Conservation (phyloP, 2,113 vertebrate genomes). For the Chlorodrepanis virens region DNA sequence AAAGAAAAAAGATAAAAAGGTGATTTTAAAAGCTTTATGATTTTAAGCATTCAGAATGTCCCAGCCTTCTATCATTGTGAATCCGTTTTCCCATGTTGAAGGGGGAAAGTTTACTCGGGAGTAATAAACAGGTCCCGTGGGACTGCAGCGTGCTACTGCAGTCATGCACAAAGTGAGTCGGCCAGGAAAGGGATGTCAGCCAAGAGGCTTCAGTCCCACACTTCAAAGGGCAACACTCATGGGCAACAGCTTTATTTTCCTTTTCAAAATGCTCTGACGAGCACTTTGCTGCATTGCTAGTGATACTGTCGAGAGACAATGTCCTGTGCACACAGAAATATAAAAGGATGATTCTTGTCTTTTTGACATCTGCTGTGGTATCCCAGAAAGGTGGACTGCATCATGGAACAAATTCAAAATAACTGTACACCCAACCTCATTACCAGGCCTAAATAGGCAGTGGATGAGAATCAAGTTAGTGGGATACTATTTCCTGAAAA, state of each 20-base stretch:
- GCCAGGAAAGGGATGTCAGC: neutral
- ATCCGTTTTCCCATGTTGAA: slow-evolving; percentile 52
- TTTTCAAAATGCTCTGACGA: neutral
- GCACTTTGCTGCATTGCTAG: neutral
- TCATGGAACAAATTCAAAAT: neutral
- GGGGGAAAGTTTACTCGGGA: slow-evolving; percentile 20
- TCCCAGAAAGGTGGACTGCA: neutral
- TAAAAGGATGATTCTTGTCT: neutral
- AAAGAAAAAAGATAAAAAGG: neutral
- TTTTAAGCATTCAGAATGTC: slow-evolving; percentile 41
- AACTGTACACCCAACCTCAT: neutral
- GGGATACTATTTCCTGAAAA: neutral
- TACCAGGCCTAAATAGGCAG: neutral
- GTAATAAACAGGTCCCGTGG: slow-evolving; percentile 47
- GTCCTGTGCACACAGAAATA: neutral
- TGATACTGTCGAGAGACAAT: neutral
- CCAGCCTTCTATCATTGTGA: slow-evolving; percentile 3
- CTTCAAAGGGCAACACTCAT: slow-evolving; percentile 28
- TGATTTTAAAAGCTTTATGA: neutral
- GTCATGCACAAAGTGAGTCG: neutral
- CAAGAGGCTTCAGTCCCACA: neutral
- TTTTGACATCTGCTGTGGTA: neutral
- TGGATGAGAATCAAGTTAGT: neutral
- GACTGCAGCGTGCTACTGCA: slow-evolving; percentile 24
- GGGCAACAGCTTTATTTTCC: neutral